Evolutionary conservation across 2,113 vertebrate species (phyloP).

Genomic region (Marcusenius ussheri): DNA sequence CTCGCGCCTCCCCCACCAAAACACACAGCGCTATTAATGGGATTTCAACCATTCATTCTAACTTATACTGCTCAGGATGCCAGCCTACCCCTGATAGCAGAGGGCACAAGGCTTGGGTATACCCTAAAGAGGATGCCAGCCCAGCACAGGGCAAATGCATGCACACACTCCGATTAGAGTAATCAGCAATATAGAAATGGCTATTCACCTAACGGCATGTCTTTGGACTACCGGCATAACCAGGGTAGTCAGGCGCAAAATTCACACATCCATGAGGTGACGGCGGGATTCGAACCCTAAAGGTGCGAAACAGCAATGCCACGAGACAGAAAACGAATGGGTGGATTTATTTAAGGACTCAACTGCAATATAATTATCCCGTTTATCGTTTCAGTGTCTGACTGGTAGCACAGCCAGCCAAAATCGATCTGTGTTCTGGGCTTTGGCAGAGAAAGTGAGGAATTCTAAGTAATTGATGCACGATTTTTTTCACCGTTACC

Average conservation of each 20-base stretch:
- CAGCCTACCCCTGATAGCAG: not conserved
- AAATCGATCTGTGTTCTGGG: not conserved
- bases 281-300: not conserved
- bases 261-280: not conserved
- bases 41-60: not conserved
- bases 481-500: not conserved
- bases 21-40: not conserved
- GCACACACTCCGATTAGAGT: not conserved
- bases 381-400: not conserved
- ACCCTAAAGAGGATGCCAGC: not conserved
- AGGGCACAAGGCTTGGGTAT: not conserved
- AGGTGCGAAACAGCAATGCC: not conserved
- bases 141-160: not conserved
- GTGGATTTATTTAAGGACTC: not conserved
- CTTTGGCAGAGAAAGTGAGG: not conserved
- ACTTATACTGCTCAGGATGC: not conserved
- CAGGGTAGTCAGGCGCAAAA: not conserved
- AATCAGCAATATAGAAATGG: not conserved
- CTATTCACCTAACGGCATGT: not conserved
- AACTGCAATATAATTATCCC: not conserved
- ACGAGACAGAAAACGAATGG: not conserved
- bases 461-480: not conserved
- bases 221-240: not conserved
- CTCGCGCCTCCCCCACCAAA: not conserved
- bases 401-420: not conserved